phyloP scores from a whole-genome alignment of 2,888 invertebrate genomes.

The Atherix ibis region DNA sequence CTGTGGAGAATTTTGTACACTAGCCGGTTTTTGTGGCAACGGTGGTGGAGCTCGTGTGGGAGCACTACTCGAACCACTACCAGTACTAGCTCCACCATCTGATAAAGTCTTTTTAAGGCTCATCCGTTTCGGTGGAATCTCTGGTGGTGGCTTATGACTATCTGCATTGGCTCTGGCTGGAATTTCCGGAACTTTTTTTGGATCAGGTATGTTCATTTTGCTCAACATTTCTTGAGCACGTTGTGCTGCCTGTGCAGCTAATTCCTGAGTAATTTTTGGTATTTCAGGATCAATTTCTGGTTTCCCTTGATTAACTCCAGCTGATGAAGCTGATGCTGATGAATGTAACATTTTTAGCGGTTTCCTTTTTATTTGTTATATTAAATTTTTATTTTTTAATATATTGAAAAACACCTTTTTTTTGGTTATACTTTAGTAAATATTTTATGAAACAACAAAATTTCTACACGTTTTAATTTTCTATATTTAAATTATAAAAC shows the following conservation, averaged over 20 bases:
- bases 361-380: slow-evolving; percentile 18
- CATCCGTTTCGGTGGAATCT: slow-evolving; percentile 32
- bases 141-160: slow-evolving; percentile 25
- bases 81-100: no score
- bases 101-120: slow-evolving; percentile 23
- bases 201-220: slow-evolving; percentile 13
- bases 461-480: no score
- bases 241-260: slow-evolving; percentile 31
- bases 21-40: slow-evolving; percentile 26
- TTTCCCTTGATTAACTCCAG: slow-evolving; percentile 12
- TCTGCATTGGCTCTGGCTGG: slow-evolving; percentile 26
- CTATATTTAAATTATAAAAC: no score
- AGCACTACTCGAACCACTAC: slow-evolving; percentile 14
- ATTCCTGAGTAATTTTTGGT: slow-evolving; percentile 28
- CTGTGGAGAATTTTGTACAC: slow-evolving; percentile 28
- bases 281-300: slow-evolving; percentile 28
- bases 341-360: slow-evolving; percentile 19
- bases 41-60: slow-evolving; percentile 21
- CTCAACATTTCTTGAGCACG: slow-evolving; percentile 28
- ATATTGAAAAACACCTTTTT: not conserved
- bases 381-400: not conserved
- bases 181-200: slow-evolving; percentile 29
- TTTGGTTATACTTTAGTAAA: no score
- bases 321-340: slow-evolving; percentile 11
- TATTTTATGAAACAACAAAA: no score